Evolutionary conservation across 2,888 invertebrate species (phyloP).

Genomic region (Pocota personata): DNA sequence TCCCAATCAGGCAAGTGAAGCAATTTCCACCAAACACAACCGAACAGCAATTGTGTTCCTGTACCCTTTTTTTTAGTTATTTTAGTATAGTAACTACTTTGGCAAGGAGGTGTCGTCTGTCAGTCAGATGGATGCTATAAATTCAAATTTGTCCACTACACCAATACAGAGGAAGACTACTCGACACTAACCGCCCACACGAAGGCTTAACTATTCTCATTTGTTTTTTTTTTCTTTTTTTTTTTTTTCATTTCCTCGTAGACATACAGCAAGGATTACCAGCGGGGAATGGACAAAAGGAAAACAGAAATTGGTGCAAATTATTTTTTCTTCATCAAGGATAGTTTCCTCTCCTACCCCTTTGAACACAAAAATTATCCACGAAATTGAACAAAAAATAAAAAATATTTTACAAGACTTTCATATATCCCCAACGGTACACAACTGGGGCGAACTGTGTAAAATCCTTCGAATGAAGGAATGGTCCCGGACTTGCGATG

Average conservation of each 20-base stretch:
- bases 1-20: conserved; percentile 23
- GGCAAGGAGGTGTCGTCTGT: conserved; percentile 57
- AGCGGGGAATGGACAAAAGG: conserved; percentile 11
- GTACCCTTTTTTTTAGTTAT: conserved; percentile 18
- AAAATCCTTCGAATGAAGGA: conserved; percentile 7
- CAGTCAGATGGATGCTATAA: conserved; percentile 60
- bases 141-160: conserved; percentile 63
- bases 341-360: conserved; percentile 9
- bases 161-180: conserved; percentile 9
- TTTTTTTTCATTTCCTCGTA: conserved; percentile 25
- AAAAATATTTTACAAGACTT: conserved; percentile 64
- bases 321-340: conserved; percentile 71
- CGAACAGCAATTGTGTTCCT: conserved; percentile 17
- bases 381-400: conserved; percentile 57
- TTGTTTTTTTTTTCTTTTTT: conserved; percentile 16
- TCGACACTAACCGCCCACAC: conserved; percentile 8
- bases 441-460: conserved; percentile 31
- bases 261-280: conserved; percentile 7
- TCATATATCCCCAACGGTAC: conserved; percentile 61
- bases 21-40: conserved; percentile 43
- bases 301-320: conserved; percentile 65
- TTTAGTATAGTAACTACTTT: conserved; percentile 51
- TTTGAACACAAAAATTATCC: conserved; percentile 56
- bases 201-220: conserved; percentile 40
- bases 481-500: neutral